Evolutionary conservation across 2,888 invertebrate genomes (phyloP), one percentile per base, ranked within the genome.

Genomic region (Phania funesta): DNA sequence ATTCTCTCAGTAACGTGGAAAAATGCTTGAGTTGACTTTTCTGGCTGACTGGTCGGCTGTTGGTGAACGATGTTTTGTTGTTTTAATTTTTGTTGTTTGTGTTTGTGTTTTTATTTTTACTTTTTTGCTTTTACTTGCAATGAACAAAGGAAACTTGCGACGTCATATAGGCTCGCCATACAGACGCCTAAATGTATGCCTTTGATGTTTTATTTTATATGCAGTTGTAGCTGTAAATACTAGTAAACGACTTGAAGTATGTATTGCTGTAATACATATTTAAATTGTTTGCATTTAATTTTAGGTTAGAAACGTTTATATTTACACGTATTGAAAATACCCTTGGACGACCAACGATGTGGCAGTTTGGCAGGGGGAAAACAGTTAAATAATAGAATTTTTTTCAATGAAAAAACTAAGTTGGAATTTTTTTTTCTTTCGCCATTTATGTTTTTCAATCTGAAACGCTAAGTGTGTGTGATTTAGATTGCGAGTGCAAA

Each of bases 131-230:
- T 70, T 50, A 13, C 7, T 68, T 50, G 56, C 38, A 29, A 24
- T 11, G n/a, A 58, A 58, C 35, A 70, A 65, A 64, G 83, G 58
- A 77, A 84, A 80, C 70, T 74, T 32, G 73, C 75, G 83, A 79
- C 85, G 85, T 85, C 85, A 83, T 70, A 80, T 84, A 83, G 85
- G 84, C 85, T 84, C 84, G 85, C 83, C 85, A 85, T 11, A 20
- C 38, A 70, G 85, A 83, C 85, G 85, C 85, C 85, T 62, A 32
- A 82, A 71, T 79, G 74, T 84, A 84, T 84, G 81, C 83, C 84
- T 80, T 78, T 64, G 20, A 26, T 46, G 67, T 73, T 52, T 64
- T 26, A 18, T 52, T 56, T 65, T 29, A 29, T 24, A 48, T 75
- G 24, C 62, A 75, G 7, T 35, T 54, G 48, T 50, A 20, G 48